Percentiles rank a stretch among this genome's conserved stretches.
Evolutionary conservation across 1,140 invertebrate genomes (phyloP).

Genomic region (Caligus rogercresseyi): DNA sequence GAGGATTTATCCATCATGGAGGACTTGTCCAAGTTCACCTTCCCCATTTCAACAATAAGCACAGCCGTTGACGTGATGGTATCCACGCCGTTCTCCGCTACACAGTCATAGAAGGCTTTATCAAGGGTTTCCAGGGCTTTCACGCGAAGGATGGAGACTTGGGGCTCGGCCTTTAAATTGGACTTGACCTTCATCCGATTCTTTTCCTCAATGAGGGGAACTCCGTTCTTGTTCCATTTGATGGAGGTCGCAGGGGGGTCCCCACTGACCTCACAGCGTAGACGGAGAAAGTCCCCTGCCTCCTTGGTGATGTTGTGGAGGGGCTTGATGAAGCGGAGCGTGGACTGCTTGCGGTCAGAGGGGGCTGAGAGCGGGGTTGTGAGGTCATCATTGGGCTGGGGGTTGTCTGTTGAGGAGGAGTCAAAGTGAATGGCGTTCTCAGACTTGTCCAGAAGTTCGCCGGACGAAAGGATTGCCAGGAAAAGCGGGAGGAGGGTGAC

Average conservation of each 20-base stretch:
- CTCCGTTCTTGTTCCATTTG: constrained; percentile 48
- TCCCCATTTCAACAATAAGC: constrained; percentile 38
- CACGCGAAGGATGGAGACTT: constrained; percentile 39
- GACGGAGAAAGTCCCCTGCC: constrained; percentile 38
- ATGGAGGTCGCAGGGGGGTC: constrained; percentile 38
- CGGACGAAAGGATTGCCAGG: too few species aligned
- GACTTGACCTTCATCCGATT: constrained; percentile 36
- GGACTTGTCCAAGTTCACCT: not conserved
- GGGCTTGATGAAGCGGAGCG: constrained; percentile 27
- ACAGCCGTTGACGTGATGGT: constrained; percentile 40
- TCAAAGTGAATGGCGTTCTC: not conserved
- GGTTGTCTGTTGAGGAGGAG: not conserved
- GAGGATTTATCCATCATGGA: not conserved
- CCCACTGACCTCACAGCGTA: constrained; percentile 48
- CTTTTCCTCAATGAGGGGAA: constrained; percentile 35
- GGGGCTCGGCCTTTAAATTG: not conserved
- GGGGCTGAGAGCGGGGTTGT: too few species aligned
- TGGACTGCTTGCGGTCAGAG: too few species aligned
- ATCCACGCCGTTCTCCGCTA: constrained; percentile 40
- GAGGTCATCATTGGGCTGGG: too few species aligned
- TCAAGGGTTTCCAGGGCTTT: constrained; percentile 43
- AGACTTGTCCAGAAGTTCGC: not conserved
- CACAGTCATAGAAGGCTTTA: constrained; percentile 48
- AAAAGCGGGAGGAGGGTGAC: too few species aligned
- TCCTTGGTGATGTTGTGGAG: constrained; percentile 44